Conservation (phyloP, 2,888 invertebrate genomes). For the Ptycholaimellus sp. region DNA sequence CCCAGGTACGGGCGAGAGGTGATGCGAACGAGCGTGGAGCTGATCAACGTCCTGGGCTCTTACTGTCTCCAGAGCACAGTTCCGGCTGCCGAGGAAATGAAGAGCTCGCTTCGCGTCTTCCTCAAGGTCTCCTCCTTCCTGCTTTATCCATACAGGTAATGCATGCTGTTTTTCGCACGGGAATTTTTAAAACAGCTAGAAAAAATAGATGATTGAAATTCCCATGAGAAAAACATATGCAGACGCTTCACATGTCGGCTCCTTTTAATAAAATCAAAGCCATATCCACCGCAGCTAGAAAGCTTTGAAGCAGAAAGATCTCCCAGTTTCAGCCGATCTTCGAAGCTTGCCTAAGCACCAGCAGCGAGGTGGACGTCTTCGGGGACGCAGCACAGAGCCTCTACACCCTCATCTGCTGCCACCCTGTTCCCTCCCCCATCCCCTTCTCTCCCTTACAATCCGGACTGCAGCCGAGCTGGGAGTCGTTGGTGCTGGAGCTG, state of each 20-base stretch:
- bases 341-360: slow-evolving; percentile 26
- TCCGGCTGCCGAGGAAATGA: slow-evolving; percentile 8
- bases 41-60: slow-evolving; percentile 16
- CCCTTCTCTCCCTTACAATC: neutral
- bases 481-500: neutral
- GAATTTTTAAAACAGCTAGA: too few species aligned
- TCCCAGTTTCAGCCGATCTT: slow-evolving; percentile 28
- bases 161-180: too few species aligned
- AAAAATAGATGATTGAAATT: too few species aligned
- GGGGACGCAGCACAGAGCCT: slow-evolving; percentile 26
- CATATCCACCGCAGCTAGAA: too few species aligned
- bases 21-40: slow-evolving; percentile 21
- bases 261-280: too few species aligned
- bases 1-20: slow-evolving; percentile 22
- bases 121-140: too few species aligned
- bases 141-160: too few species aligned
- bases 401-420: slow-evolving; percentile 28
- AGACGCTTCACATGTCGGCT: too few species aligned
- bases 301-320: too few species aligned
- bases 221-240: too few species aligned
- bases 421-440: slow-evolving; percentile 6
- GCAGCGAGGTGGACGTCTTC: slow-evolving; percentile 28
- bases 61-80: slow-evolving; percentile 15
- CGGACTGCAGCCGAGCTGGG: neutral
- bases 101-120: slow-evolving; percentile 18